phyloP scores from a whole-genome alignment of 2,797 vertebrate genomes.

The Alcedo atthis region DNA sequence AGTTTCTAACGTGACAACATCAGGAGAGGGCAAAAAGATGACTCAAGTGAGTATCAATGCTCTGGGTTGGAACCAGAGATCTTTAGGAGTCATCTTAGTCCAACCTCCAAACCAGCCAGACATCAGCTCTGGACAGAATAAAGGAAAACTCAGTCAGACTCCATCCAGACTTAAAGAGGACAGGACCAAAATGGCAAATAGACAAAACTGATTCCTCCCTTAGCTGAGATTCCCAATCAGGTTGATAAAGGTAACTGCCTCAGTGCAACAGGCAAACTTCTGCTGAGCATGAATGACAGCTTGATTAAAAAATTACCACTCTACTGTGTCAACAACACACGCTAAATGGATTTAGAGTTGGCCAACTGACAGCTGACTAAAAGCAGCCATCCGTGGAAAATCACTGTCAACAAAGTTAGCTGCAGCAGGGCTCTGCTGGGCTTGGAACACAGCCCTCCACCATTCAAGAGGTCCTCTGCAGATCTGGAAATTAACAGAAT shows the following conservation, averaged over 20 bases:
- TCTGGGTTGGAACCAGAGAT: not conserved
- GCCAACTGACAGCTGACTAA: not conserved
- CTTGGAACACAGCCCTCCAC: fast-evolving
- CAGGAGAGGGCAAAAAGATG: not conserved
- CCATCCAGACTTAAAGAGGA: not conserved
- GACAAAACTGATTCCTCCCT: not conserved
- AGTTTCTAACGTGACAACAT: not conserved
- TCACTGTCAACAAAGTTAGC: not conserved
- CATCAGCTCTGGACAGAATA: not conserved
- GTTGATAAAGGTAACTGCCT: not conserved
- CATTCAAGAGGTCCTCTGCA: not conserved
- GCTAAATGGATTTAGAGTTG: not conserved
- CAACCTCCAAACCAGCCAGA: not conserved
- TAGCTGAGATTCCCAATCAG: not conserved
- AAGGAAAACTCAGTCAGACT: not conserved
- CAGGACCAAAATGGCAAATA: not conserved
- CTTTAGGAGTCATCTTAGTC: not conserved
- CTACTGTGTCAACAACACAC: not conserved
- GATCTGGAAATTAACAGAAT: not conserved
- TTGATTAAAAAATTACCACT: not conserved
- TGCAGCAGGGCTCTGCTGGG: not conserved
- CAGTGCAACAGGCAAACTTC: not conserved
- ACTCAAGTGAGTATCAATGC: not conserved
- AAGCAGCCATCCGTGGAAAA: not conserved
- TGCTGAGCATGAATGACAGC: not conserved